phyloP scores from a whole-genome alignment of 2,888 invertebrate genomes.

The Cyrtodaria siliqua region DNA sequence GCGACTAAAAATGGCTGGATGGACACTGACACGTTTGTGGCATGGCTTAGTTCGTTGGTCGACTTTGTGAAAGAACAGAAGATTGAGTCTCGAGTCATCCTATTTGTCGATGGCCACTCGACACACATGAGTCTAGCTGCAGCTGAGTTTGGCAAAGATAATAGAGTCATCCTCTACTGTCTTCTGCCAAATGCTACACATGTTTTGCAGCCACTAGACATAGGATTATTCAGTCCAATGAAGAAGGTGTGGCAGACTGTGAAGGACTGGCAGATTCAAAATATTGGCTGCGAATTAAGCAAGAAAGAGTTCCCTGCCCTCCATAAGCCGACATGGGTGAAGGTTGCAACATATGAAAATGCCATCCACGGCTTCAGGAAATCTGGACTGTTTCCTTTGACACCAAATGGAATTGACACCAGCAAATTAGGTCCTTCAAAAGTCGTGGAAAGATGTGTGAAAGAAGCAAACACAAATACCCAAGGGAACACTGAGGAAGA shows the following conservation, averaged over 20 bases:
- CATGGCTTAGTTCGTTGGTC: constrained; percentile 17
- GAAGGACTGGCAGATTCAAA: constrained; percentile 25
- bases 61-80: neutral
- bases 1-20: constrained; percentile 44
- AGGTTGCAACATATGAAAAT: constrained; percentile 26
- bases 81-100: constrained; percentile 20
- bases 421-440: constrained; percentile 18
- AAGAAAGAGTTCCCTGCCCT: constrained; percentile 25
- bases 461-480: too few relatives aligned
- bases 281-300: constrained; percentile 19
- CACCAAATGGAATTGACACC: neutral
- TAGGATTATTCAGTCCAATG: constrained; percentile 34
- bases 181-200: constrained; percentile 46
- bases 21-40: constrained; percentile 31
- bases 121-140: constrained; percentile 32
- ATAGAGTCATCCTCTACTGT: constrained; percentile 43
- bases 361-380: constrained; percentile 26
- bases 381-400: constrained; percentile 29
- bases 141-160: constrained; percentile 22
- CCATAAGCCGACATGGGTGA: constrained; percentile 22
- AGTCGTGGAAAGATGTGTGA: too few relatives aligned
- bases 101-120: constrained; percentile 49
- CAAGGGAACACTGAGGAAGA: too few relatives aligned
- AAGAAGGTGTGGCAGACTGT: constrained; percentile 29
- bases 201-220: constrained; percentile 39